Conservation (phyloP, 2,797 vertebrate genomes). For the Loriculus beryllinus region DNA sequence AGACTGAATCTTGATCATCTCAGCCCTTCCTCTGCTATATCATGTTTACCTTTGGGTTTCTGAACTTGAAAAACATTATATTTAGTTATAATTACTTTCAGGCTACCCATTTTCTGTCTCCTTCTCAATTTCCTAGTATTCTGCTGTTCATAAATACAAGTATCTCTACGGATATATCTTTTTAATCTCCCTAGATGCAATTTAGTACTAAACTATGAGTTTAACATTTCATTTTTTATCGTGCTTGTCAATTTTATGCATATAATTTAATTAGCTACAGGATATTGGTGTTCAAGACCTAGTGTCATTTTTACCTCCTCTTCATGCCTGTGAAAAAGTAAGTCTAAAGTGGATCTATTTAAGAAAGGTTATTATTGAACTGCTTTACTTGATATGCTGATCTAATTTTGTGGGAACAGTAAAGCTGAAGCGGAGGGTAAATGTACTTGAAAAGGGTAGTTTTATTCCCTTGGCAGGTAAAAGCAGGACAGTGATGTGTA, state of each 20-base stretch:
- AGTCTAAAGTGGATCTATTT: constrained; percentile 51
- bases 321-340: background rate
- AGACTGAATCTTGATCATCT: background rate
- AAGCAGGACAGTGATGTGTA: background rate
- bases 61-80: background rate
- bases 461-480: constrained; percentile 12
- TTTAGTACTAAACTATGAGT: background rate
- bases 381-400: constrained; percentile 7
- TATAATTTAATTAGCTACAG: background rate
- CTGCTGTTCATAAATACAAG: background rate
- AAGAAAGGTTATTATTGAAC: constrained; percentile 39
- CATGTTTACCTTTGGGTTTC: background rate
- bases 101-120: background rate
- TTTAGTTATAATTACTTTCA: background rate
- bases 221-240: background rate
- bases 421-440: constrained; percentile 23
- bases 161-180: background rate
- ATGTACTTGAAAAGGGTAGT: constrained; percentile 32
- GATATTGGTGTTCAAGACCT: background rate
- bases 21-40: background rate
- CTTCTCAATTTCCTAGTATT: background rate
- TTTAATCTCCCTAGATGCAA: background rate
- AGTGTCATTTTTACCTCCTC: background rate
- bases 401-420: constrained; percentile 18
- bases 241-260: background rate